These are phyloP conservation scores for Mizuhopecten yessoensis DNA, from an alignment of 1,140 invertebrate species.

Conservation along the genomic window DNA sequence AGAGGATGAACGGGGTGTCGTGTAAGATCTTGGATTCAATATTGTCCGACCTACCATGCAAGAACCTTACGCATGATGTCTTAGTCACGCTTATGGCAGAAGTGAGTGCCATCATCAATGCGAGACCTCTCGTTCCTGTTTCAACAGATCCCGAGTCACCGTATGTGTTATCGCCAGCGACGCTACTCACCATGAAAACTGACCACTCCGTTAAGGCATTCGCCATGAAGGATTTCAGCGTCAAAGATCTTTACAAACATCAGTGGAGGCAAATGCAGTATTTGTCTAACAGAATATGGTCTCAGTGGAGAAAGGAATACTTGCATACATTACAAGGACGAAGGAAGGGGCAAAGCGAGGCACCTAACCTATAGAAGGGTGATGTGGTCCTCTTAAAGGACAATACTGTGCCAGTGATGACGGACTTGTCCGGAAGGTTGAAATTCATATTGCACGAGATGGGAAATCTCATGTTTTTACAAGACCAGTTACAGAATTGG, in stretches of 20 bases:
- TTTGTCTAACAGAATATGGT: constrained; percentile 45
- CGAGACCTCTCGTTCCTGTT: too few relatives aligned
- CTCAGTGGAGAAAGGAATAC: constrained; percentile 29
- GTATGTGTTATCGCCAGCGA: background rate
- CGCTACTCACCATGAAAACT: background rate
- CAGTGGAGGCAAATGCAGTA: constrained; percentile 47
- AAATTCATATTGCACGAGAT: background rate
- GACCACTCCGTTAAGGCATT: background rate
- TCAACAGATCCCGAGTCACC: background rate
- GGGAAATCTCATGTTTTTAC: background rate
- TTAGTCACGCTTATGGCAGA: too few relatives aligned
- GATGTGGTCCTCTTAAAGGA: constrained; percentile 40
- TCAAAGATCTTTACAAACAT: background rate
- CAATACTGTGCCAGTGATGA: background rate
- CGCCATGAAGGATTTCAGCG: background rate
- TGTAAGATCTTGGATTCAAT: too few relatives aligned
- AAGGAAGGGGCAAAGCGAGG: constrained; percentile 4
- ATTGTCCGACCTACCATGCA: too few relatives aligned
- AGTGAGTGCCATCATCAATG: too few relatives aligned
- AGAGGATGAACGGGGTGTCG: too few relatives aligned
- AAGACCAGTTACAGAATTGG: background rate
- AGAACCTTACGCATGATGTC: too few relatives aligned
- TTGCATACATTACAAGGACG: background rate
- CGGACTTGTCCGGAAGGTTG: constrained; percentile 39
- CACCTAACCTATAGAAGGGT: background rate